Base-by-base conservation (phyloP, 1,140 invertebrate genomes). In the Microvelia longipes region DNA sequence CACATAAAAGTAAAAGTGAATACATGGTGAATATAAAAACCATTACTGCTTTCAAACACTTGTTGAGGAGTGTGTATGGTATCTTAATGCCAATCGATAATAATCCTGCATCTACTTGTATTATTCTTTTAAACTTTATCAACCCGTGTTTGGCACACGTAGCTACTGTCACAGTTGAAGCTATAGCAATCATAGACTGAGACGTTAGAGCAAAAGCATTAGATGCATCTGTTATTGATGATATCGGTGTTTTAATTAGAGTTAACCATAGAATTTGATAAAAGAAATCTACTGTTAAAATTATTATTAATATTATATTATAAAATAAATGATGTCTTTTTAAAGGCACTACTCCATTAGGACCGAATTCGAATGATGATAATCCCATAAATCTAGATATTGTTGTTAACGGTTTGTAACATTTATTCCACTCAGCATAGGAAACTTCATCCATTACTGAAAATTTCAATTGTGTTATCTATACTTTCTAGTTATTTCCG, bases 391-490 rank as follows among this genome's bases (percentile, higher is more conserved):
- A 19, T 29, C 28, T 26, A 2, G 25, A 67, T 13, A 67, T 14
- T 11, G 11, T 28, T 13, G 26, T 65, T n/a, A 69, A 2, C 2
- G 60, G 29, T 26, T 26, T 11, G 26, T 62, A 64, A 60, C 60
- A 30, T 11, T 70, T 28, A 63, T 26, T 66, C 29, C 67, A 64
- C 62, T 64, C 62, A 13, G 62, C 25, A 24, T 64, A 64, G 15
- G 62, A 24, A 24, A 13, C 62, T 5, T 50, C 5, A 5, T 50
- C 35, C 35, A 50, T 50, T n/a, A 5, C 35, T 50, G 5, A 19
- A 50, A 19, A 5, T 50, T 50, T 50, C 35, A 50, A 50, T 50
- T n/a, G n/a, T n/a, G n/a, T n/a, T n/a, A n/a, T n/a, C n/a, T n/a
- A n/a, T n/a, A n/a, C n/a, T n/a, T n/a, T n/a, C n/a, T n/a, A n/a